Evolutionary conservation across 2,113 vertebrate genomes (phyloP).

Genomic region (Trematocara macrostoma): DNA sequence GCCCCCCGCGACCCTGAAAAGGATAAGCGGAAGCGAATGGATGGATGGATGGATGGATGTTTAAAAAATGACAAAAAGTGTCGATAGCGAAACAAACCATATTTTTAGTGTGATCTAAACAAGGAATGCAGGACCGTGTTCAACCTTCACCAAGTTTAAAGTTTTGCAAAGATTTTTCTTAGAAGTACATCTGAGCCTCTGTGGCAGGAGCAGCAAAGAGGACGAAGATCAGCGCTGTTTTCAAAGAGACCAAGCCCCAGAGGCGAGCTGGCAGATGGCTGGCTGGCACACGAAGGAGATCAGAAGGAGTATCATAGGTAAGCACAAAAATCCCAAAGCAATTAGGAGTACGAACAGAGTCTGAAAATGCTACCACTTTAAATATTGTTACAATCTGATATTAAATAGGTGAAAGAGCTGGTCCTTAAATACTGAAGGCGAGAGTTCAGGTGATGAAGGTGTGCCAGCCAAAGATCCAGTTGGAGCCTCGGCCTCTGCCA

Average conservation of each 20-base stretch:
- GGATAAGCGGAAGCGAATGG: too few relatives aligned
- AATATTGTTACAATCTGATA: neutral
- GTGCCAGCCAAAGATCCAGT: neutral
- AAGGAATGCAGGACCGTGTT: neutral
- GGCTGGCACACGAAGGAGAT: neutral
- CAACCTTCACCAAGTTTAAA: neutral
- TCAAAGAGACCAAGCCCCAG: neutral
- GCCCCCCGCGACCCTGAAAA: too few relatives aligned
- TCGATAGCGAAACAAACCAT: rapidly evolving
- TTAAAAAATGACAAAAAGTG: neutral
- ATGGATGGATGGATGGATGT: too few relatives aligned
- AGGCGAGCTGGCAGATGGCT: neutral
- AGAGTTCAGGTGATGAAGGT: neutral
- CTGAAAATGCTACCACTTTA: neutral
- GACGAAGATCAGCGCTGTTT: neutral
- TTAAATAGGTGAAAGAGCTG: neutral
- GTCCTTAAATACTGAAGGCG: neutral
- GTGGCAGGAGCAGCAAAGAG: neutral
- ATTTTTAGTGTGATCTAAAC: neutral
- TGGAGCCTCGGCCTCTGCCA: neutral
- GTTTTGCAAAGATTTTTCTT: neutral
- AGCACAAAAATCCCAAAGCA: neutral
- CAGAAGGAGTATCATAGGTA: neutral
- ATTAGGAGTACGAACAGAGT: neutral
- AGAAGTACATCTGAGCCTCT: neutral